A percentile compares a stretch with the other conserved stretches of the same genome.
phyloP scores from a whole-genome alignment of 2,113 vertebrate genomes.

The Nycticryphes semicollaris region DNA sequence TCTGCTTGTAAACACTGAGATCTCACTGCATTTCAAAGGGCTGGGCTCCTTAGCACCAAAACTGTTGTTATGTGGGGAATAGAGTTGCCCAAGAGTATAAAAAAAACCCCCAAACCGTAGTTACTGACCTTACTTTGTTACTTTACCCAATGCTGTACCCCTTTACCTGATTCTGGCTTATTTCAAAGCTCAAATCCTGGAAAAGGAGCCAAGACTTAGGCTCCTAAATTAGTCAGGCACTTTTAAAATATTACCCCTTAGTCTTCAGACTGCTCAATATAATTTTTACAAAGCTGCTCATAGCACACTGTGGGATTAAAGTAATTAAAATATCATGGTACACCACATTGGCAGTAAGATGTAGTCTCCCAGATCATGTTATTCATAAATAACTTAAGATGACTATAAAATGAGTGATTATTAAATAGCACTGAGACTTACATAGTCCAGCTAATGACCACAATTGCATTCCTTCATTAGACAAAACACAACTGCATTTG shows the following conservation, averaged over 20 bases:
- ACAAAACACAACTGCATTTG: neutral
- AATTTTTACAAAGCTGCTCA: slow-evolving; percentile 37
- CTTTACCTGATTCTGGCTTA: neutral
- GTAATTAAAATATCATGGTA: slow-evolving; percentile 27
- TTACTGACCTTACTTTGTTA: neutral
- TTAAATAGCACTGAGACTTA: neutral
- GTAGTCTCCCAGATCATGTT: neutral
- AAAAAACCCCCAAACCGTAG: neutral
- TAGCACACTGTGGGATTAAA: slow-evolving; percentile 1
- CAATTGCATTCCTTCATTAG: neutral
- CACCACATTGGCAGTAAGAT: neutral
- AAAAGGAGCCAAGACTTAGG: neutral
- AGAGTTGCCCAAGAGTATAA: neutral
- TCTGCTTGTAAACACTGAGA: neutral
- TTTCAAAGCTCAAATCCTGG: neutral
- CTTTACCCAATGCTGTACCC: neutral
- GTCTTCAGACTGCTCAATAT: neutral
- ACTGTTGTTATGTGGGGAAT: neutral
- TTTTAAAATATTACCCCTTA: slow-evolving; percentile 18
- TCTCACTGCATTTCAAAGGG: neutral
- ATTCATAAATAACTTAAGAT: slow-evolving; percentile 13
- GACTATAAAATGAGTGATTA: neutral
- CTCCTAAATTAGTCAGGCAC: neutral
- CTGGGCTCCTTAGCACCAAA: neutral
- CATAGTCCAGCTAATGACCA: neutral